These are phyloP conservation scores for Trichonephila inaurata DNA, from an alignment of 1,140 invertebrate species.

Conservation along the genomic window DNA sequence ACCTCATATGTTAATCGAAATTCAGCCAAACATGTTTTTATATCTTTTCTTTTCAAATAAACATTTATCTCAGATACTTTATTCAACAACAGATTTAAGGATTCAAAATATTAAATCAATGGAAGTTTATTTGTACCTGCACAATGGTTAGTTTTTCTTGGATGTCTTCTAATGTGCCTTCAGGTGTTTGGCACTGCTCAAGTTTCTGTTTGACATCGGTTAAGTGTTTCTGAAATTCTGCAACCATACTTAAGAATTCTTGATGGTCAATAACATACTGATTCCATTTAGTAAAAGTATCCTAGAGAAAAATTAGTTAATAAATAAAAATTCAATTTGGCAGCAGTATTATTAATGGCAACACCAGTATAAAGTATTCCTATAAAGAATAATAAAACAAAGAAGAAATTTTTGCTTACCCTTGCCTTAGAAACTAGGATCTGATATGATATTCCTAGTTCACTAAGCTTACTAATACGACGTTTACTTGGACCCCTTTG, in stretches of 20 bases:
- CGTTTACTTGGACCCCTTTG: constrained; percentile 84
- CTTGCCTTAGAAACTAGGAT: constrained; percentile 94
- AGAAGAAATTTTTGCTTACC: constrained; percentile 78
- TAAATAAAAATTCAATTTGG: background rate
- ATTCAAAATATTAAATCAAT: background rate
- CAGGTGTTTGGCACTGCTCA: constrained; percentile 85
- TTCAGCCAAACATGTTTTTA: background rate
- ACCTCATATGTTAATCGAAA: background rate
- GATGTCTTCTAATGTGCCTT: constrained; percentile 85
- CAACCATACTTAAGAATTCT: constrained; percentile 90
- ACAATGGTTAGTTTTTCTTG: constrained; percentile 91
- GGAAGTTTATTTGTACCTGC: constrained; percentile 79
- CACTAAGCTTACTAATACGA: constrained; percentile 87
- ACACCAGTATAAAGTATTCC: background rate
- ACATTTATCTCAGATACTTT: background rate
- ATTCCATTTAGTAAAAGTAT: constrained; percentile 93
- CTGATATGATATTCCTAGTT: constrained; percentile 94
- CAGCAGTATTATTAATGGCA: background rate
- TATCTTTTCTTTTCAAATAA: background rate
- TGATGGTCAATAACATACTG: constrained; percentile 94
- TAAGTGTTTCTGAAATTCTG: constrained; percentile 91
- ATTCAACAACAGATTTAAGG: background rate
- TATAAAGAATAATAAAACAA: background rate
- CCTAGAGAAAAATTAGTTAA: constrained; percentile 81
- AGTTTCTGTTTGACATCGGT: constrained; percentile 91